A percentile compares a stretch with the other conserved stretches of the same genome.
Conservation (phyloP, 2,797 vertebrate genomes). For the Acanthis flammea region DNA sequence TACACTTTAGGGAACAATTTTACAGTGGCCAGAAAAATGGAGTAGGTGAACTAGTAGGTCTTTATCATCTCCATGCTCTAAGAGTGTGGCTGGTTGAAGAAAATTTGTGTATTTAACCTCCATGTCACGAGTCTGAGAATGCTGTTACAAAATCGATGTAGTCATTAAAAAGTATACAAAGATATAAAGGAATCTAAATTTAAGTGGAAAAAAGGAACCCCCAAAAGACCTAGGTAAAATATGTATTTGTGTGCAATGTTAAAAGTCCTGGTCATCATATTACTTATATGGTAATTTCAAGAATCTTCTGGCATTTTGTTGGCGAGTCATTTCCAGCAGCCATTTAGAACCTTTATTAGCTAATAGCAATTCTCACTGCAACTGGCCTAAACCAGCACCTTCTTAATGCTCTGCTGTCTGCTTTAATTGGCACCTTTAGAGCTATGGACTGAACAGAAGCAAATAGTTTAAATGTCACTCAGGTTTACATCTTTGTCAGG, state of each 20-base stretch:
- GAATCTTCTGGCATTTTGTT: neutral
- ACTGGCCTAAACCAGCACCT: neutral
- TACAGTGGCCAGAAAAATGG: neutral
- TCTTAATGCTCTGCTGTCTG: constrained; percentile 10
- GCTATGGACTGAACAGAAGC: neutral
- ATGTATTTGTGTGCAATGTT: neutral
- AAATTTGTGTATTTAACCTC: constrained; percentile 11
- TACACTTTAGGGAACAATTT: neutral
- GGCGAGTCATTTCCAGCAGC: neutral
- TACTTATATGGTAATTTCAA: neutral
- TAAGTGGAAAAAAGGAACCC: neutral
- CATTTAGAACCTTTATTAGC: constrained; percentile 26
- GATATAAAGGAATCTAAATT: neutral
- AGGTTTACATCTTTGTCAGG: constrained; percentile 1
- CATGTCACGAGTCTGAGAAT: neutral
- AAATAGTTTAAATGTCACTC: constrained; percentile 49
- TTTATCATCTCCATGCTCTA: neutral
- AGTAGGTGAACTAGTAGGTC: neutral
- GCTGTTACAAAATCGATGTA: neutral
- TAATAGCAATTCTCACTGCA: constrained; percentile 26
- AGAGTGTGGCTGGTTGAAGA: neutral
- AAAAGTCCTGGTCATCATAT: neutral
- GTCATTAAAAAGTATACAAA: neutral
- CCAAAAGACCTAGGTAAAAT: neutral
- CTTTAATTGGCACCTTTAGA: constrained; percentile 61